Percentiles rank a stretch among this genome's conserved stretches.
phyloP scores from a whole-genome alignment of 2,797 vertebrate genomes.

The Gastrophryne carolinensis region DNA sequence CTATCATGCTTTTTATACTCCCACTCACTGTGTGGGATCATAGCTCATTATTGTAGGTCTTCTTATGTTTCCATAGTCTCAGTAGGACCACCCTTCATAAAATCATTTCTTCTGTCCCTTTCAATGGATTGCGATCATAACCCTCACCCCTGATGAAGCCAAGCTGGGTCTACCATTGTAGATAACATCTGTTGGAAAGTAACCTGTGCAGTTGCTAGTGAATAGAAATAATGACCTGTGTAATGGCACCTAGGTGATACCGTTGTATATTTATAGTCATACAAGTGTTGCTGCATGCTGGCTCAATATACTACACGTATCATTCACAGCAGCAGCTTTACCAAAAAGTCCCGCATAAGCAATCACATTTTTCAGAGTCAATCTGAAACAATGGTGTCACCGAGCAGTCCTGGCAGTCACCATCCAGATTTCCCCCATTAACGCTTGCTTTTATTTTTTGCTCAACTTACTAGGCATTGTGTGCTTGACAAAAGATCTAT shows the following conservation, averaged over 20 bases:
- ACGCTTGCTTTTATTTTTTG: neutral
- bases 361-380: neutral
- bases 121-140: conserved; percentile 17
- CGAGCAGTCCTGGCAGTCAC: neutral
- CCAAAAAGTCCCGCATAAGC: neutral
- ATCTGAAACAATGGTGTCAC: neutral
- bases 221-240: conserved; percentile 18
- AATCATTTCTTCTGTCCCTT: conserved; percentile 3
- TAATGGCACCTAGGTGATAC: neutral
- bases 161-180: conserved; percentile 14
- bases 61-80: neutral
- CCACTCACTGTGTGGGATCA: conserved; percentile 39
- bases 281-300: neutral
- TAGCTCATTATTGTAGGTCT: conserved; percentile 23
- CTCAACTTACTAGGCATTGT: neutral
- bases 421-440: neutral
- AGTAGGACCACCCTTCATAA: conserved; percentile 18
- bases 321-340: neutral
- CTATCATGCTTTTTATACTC: conserved; percentile 12
- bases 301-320: neutral
- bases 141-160: neutral
- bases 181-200: neutral
- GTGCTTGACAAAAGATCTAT: neutral
- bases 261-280: neutral
- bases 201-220: conserved; percentile 10